Evolutionary conservation across 2,113 vertebrate genomes (phyloP).

Genomic region (Mastomys natalensis): DNA sequence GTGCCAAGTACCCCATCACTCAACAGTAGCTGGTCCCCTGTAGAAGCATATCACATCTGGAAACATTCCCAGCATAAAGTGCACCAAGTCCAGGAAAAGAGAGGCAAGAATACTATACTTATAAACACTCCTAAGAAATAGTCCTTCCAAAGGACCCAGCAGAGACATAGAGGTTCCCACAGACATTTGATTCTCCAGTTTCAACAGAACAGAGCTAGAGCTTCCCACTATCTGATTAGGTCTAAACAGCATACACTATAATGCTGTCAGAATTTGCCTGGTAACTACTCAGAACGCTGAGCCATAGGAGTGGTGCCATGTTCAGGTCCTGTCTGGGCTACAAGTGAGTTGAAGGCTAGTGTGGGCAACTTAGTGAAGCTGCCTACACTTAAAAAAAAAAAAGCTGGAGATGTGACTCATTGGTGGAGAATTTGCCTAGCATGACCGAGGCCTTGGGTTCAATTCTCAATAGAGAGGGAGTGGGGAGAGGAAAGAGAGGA

Average conservation of each 20-base stretch:
- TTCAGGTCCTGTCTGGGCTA: no score
- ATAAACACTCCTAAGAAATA: neutral
- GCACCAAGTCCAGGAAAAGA: neutral
- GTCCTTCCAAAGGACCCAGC: neutral
- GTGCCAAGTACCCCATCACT: no score
- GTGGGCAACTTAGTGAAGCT: neutral
- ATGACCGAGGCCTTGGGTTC: neutral
- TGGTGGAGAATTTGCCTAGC: neutral
- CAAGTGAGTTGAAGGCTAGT: neutral
- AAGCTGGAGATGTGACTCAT: neutral
- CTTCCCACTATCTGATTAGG: constrained; percentile 30
- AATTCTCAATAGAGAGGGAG: neutral
- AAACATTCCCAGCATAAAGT: neutral
- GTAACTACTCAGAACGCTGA: neutral
- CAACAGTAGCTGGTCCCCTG: neutral
- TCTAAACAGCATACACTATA: constrained; percentile 29
- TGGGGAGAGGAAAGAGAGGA: neutral
- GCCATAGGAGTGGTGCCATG: neutral
- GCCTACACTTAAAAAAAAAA: neutral
- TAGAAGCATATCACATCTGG: neutral
- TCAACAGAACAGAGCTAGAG: constrained; percentile 21
- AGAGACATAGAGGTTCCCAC: neutral
- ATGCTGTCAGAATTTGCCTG: neutral
- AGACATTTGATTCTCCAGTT: constrained; percentile 18
- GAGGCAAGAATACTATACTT: neutral